Evolutionary conservation across 1,140 invertebrate genomes (phyloP).

Genomic region (Augochlora pura): DNA sequence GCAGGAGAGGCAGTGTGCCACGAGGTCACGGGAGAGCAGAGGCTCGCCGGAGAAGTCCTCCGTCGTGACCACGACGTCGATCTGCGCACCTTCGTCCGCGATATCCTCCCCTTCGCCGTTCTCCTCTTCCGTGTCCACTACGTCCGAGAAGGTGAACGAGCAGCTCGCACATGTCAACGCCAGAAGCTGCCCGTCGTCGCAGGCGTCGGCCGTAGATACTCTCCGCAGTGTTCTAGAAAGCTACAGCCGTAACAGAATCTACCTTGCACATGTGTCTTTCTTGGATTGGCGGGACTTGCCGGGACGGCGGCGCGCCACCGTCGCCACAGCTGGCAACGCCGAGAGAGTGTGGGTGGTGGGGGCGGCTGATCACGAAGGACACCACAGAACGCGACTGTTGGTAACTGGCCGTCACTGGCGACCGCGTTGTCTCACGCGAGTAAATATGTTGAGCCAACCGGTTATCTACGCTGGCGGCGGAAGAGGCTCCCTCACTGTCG

Average conservation of each 20-base stretch:
- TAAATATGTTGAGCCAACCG: slow-evolving; percentile 82
- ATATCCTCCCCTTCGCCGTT: slow-evolving; percentile 48
- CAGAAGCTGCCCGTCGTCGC: slow-evolving; percentile 14
- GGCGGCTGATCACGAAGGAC: slow-evolving; percentile 79
- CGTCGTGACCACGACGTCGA: not conserved
- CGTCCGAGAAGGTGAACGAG: slow-evolving; percentile 33
- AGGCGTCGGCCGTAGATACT: slow-evolving; percentile 53
- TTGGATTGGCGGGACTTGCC: slow-evolving; percentile 80
- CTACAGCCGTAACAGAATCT: slow-evolving; percentile 78
- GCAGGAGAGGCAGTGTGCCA: slow-evolving; percentile 19
- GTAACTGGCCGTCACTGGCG: slow-evolving; percentile 80
- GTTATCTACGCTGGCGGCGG: slow-evolving; percentile 82
- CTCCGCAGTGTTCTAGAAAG: slow-evolving; percentile 68
- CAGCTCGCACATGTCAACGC: slow-evolving; percentile 29
- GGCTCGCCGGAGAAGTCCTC: not conserved
- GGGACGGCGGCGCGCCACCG: slow-evolving; percentile 62
- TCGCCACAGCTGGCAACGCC: slow-evolving; percentile 32
- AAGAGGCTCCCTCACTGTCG: slow-evolving; percentile 77
- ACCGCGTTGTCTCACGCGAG: slow-evolving; percentile 77
- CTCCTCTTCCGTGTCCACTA: slow-evolving; percentile 43
- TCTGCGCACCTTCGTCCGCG: slow-evolving; percentile 7
- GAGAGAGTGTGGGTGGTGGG: slow-evolving; percentile 80
- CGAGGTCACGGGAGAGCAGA: slow-evolving; percentile 3
- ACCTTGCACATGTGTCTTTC: slow-evolving; percentile 77
- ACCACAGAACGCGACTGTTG: slow-evolving; percentile 79